A percentile compares a stretch with the other conserved stretches of the same genome.
Evolutionary conservation across 2,113 vertebrate genomes (phyloP).

Genomic region (Sapayoa aenigma): DNA sequence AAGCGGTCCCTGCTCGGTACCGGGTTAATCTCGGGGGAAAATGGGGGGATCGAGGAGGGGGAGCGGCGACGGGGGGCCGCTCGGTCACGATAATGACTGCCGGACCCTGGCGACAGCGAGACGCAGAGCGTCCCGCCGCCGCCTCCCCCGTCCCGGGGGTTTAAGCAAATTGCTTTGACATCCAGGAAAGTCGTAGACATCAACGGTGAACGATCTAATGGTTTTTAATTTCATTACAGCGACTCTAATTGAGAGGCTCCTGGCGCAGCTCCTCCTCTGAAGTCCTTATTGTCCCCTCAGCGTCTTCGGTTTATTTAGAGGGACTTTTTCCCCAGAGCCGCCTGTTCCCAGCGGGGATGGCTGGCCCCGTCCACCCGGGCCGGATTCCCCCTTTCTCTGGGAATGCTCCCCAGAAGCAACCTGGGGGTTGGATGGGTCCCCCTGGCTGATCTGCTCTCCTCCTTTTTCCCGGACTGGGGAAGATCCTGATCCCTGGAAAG

Average conservation of each 20-base stretch:
- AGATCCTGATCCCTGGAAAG: not conserved
- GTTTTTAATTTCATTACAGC: constrained; percentile 79
- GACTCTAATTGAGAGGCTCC: constrained; percentile 69
- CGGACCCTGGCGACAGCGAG: constrained; percentile 75
- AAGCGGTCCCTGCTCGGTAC: not conserved
- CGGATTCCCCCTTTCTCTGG: not conserved
- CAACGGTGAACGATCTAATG: constrained; percentile 80
- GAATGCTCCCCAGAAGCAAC: not conserved
- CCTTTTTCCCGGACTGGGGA: not conserved
- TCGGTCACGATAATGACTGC: constrained; percentile 35
- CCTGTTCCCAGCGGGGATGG: constrained; percentile 57
- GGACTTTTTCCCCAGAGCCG: constrained; percentile 65
- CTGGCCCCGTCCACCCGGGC: not conserved
- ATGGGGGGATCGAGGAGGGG: not conserved
- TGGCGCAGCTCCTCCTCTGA: constrained; percentile 35
- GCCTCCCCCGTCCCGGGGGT: constrained; percentile 70
- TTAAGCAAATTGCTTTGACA: constrained; percentile 88
- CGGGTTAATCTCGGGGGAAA: constrained; percentile 54
- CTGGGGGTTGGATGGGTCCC: not conserved
- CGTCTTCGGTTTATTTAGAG: constrained; percentile 40
- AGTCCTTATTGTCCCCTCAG: constrained; percentile 40
- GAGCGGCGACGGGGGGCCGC: not conserved
- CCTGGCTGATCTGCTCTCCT: not conserved
- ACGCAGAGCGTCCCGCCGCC: constrained; percentile 73
- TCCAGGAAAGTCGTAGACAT: constrained; percentile 72